Conservation (phyloP, 1,140 invertebrate genomes). For the Monochamus saltuarius region DNA sequence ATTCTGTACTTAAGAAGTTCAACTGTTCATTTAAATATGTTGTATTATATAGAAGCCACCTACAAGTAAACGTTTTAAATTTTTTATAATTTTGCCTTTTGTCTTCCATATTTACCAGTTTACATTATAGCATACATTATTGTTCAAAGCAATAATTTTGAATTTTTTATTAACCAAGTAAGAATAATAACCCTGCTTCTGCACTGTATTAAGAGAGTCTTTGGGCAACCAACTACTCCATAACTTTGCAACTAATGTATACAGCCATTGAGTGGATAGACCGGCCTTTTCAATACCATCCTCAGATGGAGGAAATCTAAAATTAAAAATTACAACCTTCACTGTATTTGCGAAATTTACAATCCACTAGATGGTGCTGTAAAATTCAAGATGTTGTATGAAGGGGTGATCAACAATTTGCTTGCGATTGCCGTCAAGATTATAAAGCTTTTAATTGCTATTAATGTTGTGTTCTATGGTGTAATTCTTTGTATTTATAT, state of each 20-base stretch:
- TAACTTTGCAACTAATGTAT: constrained; percentile 65
- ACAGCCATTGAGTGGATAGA: constrained; percentile 61
- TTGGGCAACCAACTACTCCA: constrained; percentile 60
- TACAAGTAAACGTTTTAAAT: neutral
- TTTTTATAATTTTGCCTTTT: too few relatives aligned
- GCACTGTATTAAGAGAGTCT: constrained; percentile 61
- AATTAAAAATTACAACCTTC: neutral
- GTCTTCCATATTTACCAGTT: constrained; percentile 64
- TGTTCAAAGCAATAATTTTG: constrained; percentile 72
- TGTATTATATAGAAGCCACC: constrained; percentile 65
- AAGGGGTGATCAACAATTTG: too few relatives aligned
- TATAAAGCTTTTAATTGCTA: too few relatives aligned
- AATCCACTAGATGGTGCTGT: too few relatives aligned
- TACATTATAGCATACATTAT: constrained; percentile 68
- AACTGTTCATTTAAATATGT: constrained; percentile 67
- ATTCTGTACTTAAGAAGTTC: constrained; percentile 69
- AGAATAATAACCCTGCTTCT: constrained; percentile 70
- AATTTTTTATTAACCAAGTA: constrained; percentile 63
- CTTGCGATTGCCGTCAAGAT: too few relatives aligned
- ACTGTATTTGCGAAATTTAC: too few relatives aligned
- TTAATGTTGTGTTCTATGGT: too few relatives aligned
- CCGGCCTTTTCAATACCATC: constrained; percentile 5
- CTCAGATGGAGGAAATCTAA: constrained; percentile 19
- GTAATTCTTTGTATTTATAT: too few relatives aligned
- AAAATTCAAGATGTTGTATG: too few relatives aligned